Conservation (phyloP, 2,888 invertebrate genomes). For the Ditula angustiorana region DNA sequence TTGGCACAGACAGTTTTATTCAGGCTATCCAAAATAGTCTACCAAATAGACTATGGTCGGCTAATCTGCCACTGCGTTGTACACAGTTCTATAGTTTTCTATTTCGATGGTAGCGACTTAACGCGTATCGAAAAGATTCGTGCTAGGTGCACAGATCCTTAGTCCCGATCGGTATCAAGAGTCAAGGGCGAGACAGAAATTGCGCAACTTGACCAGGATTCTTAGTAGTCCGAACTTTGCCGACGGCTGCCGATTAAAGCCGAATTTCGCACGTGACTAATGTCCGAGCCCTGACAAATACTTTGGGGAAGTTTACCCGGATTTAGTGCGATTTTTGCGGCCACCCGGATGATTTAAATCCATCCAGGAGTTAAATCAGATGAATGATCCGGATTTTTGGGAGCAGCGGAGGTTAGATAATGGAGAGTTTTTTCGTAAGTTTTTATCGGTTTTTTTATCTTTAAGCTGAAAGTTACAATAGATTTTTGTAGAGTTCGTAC, state of each 20-base stretch:
- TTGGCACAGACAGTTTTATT: too few relatives aligned
- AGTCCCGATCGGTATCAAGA: background rate
- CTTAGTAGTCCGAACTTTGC: slow-evolving; percentile 27
- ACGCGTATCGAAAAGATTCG: too few relatives aligned
- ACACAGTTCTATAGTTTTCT: too few relatives aligned
- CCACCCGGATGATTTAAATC: slow-evolving; percentile 29
- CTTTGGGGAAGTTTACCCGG: slow-evolving; percentile 29
- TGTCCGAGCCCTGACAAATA: slow-evolving; percentile 32
- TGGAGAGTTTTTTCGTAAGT: slow-evolving; percentile 13
- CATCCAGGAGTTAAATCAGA: slow-evolving; percentile 30
- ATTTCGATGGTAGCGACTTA: too few relatives aligned
- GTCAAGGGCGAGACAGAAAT: slow-evolving; percentile 8
- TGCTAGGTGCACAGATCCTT: too few relatives aligned
- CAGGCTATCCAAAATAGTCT: too few relatives aligned
- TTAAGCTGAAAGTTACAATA: too few relatives aligned
- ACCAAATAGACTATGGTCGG: too few relatives aligned
- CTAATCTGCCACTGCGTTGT: too few relatives aligned
- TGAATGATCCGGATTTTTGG: slow-evolving; percentile 30
- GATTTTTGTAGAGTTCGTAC: too few relatives aligned
- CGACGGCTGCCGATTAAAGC: slow-evolving; percentile 29
- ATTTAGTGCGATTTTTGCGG: slow-evolving; percentile 32
- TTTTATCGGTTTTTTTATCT: background rate
- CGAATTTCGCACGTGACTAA: slow-evolving; percentile 30
- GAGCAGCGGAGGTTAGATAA: slow-evolving; percentile 15
- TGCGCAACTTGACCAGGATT: slow-evolving; percentile 11